Conservation (phyloP, 2,113 vertebrate genomes). For the Tyto alba region DNA sequence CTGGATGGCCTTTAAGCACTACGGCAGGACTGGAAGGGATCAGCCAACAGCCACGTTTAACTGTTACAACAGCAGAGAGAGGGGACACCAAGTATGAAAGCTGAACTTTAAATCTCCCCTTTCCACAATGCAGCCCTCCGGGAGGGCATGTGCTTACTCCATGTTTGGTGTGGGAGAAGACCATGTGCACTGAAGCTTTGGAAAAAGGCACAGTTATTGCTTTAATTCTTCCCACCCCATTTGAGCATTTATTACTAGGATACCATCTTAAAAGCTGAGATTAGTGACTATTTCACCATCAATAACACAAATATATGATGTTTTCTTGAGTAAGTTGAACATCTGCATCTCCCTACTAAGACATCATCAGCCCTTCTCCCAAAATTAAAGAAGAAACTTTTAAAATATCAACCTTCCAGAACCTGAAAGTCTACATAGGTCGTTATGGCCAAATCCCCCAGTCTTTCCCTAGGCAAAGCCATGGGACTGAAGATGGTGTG, state of each 20-base stretch:
- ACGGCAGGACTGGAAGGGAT: not conserved
- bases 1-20: not conserved
- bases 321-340: not conserved
- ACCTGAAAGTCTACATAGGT: not conserved
- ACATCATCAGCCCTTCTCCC: not conserved
- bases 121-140: not conserved
- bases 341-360: not conserved
- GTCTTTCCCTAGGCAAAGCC: not conserved
- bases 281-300: not conserved
- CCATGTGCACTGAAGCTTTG: not conserved
- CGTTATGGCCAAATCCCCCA: not conserved
- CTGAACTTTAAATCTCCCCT: not conserved
- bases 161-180: not conserved
- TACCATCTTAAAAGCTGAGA: not conserved
- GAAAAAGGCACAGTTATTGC: not conserved
- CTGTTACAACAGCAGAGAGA: not conserved
- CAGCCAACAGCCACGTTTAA: not conserved
- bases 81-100: not conserved
- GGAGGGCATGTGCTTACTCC: not conserved
- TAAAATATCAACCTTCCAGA: not conserved
- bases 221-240: not conserved
- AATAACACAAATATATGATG: not conserved
- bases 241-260: not conserved
- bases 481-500: not conserved
- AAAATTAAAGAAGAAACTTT: not conserved